phyloP scores from a whole-genome alignment of 2,113 vertebrate species.

The Isichthys henryi region DNA sequence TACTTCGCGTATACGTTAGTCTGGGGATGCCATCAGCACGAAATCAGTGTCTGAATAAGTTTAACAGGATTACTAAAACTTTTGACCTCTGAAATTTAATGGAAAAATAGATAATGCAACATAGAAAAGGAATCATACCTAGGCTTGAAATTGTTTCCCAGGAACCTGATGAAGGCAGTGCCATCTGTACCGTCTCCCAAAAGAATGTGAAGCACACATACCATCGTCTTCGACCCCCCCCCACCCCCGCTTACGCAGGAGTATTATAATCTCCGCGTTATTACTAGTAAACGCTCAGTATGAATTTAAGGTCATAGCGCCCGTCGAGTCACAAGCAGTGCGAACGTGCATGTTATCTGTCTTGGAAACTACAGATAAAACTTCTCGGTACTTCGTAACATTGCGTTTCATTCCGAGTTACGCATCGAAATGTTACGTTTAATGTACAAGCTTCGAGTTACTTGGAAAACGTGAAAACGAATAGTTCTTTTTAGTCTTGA shows the following conservation, averaged over 20 bases:
- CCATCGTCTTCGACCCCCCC: background rate
- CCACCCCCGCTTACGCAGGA: background rate
- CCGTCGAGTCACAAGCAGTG: background rate
- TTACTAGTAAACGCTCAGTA: background rate
- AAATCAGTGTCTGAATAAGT: background rate
- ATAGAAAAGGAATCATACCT: background rate
- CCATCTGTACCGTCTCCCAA: background rate
- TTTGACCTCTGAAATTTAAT: background rate
- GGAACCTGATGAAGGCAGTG: background rate
- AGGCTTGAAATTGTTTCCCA: background rate
- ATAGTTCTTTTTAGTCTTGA: background rate
- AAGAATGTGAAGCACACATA: background rate
- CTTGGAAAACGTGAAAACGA: background rate
- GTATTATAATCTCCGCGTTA: background rate
- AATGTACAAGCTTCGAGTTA: background rate
- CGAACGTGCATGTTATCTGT: background rate
- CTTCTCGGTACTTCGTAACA: background rate
- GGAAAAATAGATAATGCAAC: no score
- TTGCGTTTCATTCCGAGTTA: background rate
- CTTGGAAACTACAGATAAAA: background rate
- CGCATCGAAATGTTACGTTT: background rate
- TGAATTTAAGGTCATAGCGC: constrained; percentile 28
- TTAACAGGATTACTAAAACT: background rate
- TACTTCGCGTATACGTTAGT: background rate
- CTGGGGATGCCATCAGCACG: background rate